Conservation (phyloP, 1,140 invertebrate genomes). For the Euura lappo region DNA sequence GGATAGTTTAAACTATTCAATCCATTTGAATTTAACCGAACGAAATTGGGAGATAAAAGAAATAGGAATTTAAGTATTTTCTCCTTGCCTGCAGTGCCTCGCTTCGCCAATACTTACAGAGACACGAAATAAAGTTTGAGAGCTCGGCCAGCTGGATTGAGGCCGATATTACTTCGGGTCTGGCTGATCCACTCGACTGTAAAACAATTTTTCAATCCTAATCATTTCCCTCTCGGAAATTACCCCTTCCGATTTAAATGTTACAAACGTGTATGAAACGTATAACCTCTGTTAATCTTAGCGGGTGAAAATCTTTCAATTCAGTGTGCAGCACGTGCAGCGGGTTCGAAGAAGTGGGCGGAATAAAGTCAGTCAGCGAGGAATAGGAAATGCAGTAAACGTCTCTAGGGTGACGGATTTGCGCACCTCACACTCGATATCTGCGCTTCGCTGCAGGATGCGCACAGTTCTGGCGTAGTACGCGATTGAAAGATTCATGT, state of each 20-base stretch:
- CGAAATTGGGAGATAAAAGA: slow-evolving; percentile 24
- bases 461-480: too few relatives aligned
- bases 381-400: not conserved
- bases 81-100: not conserved
- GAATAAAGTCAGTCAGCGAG: not conserved
- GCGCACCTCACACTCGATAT: not conserved
- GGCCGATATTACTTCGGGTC: too few relatives aligned
- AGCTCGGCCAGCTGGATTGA: too few relatives aligned
- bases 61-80: slow-evolving; percentile 25
- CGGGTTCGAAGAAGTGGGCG: not conserved
- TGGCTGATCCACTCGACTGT: too few relatives aligned
- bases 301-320: not conserved
- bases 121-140: not conserved
- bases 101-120: not conserved
- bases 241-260: too few relatives aligned
- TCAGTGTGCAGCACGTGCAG: not conserved
- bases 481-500: not conserved
- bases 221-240: too few relatives aligned
- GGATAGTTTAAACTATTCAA: slow-evolving; percentile 22
- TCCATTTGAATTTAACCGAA: slow-evolving; percentile 14
- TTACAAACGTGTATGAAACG: not conserved
- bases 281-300: not conserved
- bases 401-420: slow-evolving; percentile 1
- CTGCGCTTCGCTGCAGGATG: not conserved
- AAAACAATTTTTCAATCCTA: too few relatives aligned